Evolutionary conservation across 1,140 invertebrate species (phyloP), one percentile per base, ranked within the genome.

Genomic region (Oryctes rhinoceros): DNA sequence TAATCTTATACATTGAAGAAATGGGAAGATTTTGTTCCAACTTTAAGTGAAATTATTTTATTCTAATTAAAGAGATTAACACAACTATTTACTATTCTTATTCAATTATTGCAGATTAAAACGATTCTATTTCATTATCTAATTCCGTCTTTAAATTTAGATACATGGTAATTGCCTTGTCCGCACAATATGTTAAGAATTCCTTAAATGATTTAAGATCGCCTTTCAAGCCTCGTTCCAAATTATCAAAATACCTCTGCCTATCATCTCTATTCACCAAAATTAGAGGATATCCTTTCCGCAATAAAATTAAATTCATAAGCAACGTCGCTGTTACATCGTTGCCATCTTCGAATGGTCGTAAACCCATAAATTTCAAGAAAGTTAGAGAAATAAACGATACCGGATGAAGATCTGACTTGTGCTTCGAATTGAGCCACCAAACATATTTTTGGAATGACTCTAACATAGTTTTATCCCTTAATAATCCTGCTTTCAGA

Each of bases 241-340:
- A 48, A 30, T 24, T 77, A 48, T 77, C n/a, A 47, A 48, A 77
- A 53, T 77, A 77, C 24, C 18, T 0, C 18, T 77, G 1, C 24
- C 2, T 47, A 48, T 77, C 44, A 15, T 77, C 20, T 77, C 39
- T 77, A 47, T 30, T 11, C 4, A 77, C 39, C 10, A 77, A 7
- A 48, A 77, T 77, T 6, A 53, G 37, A 30, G 76, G 76, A 77
- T 77, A 77, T 77, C 76, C 76, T n/a, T 18, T 77, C 10, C 37
- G 76, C n/a, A 77, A 77, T n/a, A 77, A 77, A 13, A 39, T 11
- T 37, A 77, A 47, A 77, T 77, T 44, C 37, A 77, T 39, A 39
- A 77, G 15, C 13, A 77, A 39, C 24, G 18, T 44, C 20, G 37
- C 48, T 5, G 35, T 77, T 4, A 47, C 4, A 48, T 53, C 30